Evolutionary conservation across 2,113 vertebrate genomes (phyloP), one percentile per base, ranked within the genome.

Genomic region (Henicopernis longicauda): DNA sequence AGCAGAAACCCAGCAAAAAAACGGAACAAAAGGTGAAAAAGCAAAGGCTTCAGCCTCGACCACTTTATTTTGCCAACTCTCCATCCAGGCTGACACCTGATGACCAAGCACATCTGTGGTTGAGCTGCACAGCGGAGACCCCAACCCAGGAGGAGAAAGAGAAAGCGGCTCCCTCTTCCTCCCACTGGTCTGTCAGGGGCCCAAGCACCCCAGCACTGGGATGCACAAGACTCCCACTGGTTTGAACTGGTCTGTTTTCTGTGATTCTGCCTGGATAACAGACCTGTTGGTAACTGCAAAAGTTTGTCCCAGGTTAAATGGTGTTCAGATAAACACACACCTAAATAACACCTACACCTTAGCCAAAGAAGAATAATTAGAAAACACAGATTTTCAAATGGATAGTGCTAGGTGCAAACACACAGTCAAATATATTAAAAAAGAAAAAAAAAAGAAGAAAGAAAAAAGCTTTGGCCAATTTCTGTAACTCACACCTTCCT

Each of bases 191-290:
- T 6, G 3, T 18, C 61, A 58, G 19, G 3, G 3, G 12, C n/a
- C 52, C 3, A 3, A 52, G 42, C 0, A 4, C 2, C 25, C 18
- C 2, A 2, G 25, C 38, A 67, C 8, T 54, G 23, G 32, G 50
- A 82, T 32, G 23, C 12, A 2, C 11, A 62, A 40, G 23, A 52
- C 36, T 90, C 34, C 5, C 5, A 57, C 18, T 50, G 44, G 27
- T 52, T 40, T 89, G 27, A 87, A 79, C 10, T 55, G 27, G 36
- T 54, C 23, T 42, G 27, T 15, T 85, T 72, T 82, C 66, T 50
- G n/a, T 29, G 50, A 50, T 90, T 90, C 71, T 47, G 17, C 25
- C 38, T 29, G 76, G 18, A 54, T 20, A 78, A 82, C 2, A 12
- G 52, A 71, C 47, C 50, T 36, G 38, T 4, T 54, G 19, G 36